Evolutionary conservation across 2,113 vertebrate species (phyloP).

Genomic region (Onychostoma macrolepis): DNA sequence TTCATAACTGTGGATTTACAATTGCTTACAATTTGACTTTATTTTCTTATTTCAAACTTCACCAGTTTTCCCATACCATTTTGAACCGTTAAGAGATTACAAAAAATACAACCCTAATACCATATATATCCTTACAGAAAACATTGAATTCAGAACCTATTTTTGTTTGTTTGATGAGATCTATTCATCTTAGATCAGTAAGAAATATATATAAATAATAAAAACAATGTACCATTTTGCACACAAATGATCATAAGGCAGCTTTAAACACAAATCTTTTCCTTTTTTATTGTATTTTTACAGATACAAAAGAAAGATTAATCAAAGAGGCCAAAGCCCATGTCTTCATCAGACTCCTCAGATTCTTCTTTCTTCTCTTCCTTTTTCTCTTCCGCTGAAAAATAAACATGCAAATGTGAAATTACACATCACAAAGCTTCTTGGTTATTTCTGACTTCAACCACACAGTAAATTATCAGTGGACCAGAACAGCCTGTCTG

Average conservation of each 20-base stretch:
- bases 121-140: not conserved
- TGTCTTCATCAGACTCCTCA: conserved; percentile 83
- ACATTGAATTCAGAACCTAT: no score
- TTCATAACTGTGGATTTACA: not conserved
- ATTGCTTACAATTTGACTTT: not conserved
- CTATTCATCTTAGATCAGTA: not conserved
- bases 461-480: not conserved
- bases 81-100: not conserved
- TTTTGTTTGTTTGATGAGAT: not conserved
- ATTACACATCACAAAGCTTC: not conserved
- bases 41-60: not conserved
- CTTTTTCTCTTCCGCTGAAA: conserved; percentile 83
- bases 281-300: conserved; percentile 77
- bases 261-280: conserved; percentile 13
- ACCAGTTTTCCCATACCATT: not conserved
- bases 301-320: conserved; percentile 68
- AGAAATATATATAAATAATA: no score
- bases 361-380: conserved; percentile 86
- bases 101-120: not conserved
- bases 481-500: not conserved
- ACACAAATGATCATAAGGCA: not conserved
- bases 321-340: conserved; percentile 86
- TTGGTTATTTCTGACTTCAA: not conserved
- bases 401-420: conserved; percentile 13
- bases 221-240: not conserved